These are phyloP conservation scores for Tubiluchus corallicola DNA, from an alignment of 2,888 invertebrate genomes.

Conservation along the genomic window DNA sequence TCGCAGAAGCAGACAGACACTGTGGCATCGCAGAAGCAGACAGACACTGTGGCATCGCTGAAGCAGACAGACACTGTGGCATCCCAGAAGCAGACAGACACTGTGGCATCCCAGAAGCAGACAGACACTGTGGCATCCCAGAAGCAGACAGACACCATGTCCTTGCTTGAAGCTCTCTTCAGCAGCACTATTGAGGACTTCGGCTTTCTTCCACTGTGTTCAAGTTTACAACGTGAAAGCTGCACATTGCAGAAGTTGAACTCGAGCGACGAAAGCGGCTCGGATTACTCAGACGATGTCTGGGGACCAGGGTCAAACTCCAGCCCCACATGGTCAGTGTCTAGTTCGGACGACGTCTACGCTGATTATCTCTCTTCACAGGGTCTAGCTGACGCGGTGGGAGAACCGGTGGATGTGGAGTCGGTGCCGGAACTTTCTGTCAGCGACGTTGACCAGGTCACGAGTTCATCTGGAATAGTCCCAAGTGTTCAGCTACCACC, in stretches of 20 bases:
- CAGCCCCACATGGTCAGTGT: not conserved
- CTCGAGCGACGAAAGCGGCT: not conserved
- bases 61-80: too few relatives aligned
- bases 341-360: not conserved
- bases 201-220: not conserved
- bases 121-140: too few relatives aligned
- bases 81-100: too few relatives aligned
- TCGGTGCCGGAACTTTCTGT: not conserved
- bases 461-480: too few relatives aligned
- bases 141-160: too few relatives aligned
- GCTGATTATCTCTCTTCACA: conserved; percentile 1
- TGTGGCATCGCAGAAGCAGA: too few relatives aligned
- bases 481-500: too few relatives aligned
- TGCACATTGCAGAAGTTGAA: not conserved
- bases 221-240: conserved; percentile 1
- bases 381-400: not conserved
- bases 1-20: too few relatives aligned
- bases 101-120: too few relatives aligned
- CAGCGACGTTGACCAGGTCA: too few relatives aligned
- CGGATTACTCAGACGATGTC: not conserved
- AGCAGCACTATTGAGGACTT: conserved; percentile 1
- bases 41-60: too few relatives aligned
- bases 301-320: not conserved
- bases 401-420: not conserved
- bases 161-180: too few relatives aligned